Conservation (phyloP, 2,113 vertebrate genomes). For the Sylvietta virens region DNA sequence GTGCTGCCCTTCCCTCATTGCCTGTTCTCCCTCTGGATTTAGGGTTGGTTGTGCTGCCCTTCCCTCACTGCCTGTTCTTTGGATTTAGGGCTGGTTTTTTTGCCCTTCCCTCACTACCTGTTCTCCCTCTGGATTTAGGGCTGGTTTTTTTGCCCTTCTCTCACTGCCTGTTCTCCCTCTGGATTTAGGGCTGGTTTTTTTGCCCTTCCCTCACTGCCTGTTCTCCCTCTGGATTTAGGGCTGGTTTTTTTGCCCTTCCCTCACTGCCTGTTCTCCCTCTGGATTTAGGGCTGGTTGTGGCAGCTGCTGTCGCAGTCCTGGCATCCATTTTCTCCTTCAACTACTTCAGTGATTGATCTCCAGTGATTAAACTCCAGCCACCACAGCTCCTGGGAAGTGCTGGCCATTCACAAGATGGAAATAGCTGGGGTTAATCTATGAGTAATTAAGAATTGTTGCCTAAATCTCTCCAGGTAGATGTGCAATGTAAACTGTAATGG, state of each 20-base stretch:
- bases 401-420: background rate
- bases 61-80: background rate
- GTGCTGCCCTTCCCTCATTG: background rate
- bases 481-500: conserved; percentile 5
- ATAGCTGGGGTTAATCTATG: background rate
- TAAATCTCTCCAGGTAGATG: background rate
- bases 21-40: conserved; percentile 42
- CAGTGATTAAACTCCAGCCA: conserved; percentile 59
- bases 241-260: background rate
- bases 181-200: background rate
- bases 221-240: conserved; percentile 41
- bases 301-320: conserved; percentile 66
- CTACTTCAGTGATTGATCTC: conserved; percentile 74
- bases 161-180: conserved; percentile 41
- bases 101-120: background rate
- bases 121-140: background rate
- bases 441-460: conserved; percentile 12
- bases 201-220: background rate
- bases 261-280: conserved; percentile 36
- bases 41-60: conserved; percentile 52
- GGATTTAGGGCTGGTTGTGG: conserved; percentile 68
- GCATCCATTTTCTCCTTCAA: conserved; percentile 71
- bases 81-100: background rate
- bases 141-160: background rate
- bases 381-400: background rate